phyloP scores from a whole-genome alignment of 2,888 invertebrate species.

The Melinaea menophilus region DNA sequence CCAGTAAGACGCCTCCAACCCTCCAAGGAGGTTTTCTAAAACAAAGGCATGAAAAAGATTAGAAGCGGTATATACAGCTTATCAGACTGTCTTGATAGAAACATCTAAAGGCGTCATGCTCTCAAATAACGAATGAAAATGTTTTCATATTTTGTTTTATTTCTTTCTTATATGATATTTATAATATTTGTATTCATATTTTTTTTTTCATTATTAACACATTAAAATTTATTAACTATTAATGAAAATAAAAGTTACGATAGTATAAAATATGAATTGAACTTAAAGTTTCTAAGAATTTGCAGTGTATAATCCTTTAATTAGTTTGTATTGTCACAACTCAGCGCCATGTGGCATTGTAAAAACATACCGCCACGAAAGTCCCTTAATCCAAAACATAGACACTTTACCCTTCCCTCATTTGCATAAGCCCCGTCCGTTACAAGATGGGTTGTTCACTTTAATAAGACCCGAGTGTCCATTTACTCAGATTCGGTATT shows the following conservation, averaged over 20 bases:
- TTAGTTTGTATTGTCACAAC: constrained; percentile 7
- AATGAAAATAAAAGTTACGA: not conserved
- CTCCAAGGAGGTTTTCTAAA: constrained; percentile 60
- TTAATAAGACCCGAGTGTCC: constrained; percentile 62
- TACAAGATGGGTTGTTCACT: constrained; percentile 67
- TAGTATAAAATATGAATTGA: not conserved
- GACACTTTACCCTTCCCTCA: constrained; percentile 62
- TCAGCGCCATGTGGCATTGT: constrained; percentile 65
- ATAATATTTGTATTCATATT: not conserved
- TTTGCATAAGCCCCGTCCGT: constrained; percentile 70
- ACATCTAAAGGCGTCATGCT: constrained; percentile 45
- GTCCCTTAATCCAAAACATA: constrained; percentile 62
- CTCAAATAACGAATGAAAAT: constrained; percentile 27
- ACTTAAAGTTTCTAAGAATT: not conserved
- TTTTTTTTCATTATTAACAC: too few species aligned
- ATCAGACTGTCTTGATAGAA: constrained; percentile 46
- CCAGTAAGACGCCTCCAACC: constrained; percentile 42
- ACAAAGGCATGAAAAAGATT: constrained; percentile 66
- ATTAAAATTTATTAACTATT: not conserved
- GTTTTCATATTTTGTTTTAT: constrained; percentile 12
- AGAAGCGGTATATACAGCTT: constrained; percentile 54
- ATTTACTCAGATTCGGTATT: constrained; percentile 51
- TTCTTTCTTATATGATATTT: not conserved
- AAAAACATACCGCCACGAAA: constrained; percentile 62
- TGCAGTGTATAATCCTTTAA: constrained; percentile 5